Percentiles rank a stretch among this genome's conserved stretches.
These are phyloP conservation scores for Teinopalpus imperialis DNA, from an alignment of 2,888 invertebrate species.

Conservation along the genomic window DNA sequence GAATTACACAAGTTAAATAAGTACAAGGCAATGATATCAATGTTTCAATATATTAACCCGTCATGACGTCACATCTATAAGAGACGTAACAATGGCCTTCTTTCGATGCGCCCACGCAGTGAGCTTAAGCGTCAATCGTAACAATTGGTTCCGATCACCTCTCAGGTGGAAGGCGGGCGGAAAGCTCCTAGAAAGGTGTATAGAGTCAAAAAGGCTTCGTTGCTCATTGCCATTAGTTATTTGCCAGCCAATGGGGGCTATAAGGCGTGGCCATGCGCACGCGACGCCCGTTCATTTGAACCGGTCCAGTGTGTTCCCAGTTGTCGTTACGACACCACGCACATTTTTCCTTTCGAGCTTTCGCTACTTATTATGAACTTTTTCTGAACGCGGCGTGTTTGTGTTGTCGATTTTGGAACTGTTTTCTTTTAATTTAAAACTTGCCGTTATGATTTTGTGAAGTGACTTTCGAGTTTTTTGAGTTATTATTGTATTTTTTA, in stretches of 20 bases:
- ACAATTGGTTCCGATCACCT: constrained; percentile 57
- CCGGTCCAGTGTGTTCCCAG: constrained; percentile 68
- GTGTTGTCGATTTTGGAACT: constrained; percentile 36
- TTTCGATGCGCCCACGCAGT: constrained; percentile 64
- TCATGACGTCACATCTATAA: constrained; percentile 13
- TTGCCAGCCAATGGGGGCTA: constrained; percentile 49
- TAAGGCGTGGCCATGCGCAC: constrained; percentile 66
- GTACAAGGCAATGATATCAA: constrained; percentile 1
- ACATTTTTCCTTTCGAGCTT: constrained; percentile 34
- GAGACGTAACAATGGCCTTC: constrained; percentile 40
- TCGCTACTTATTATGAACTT: constrained; percentile 61
- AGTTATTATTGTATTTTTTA: constrained; percentile 37
- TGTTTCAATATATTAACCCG: constrained; percentile 1
- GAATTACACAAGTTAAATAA: too few relatives aligned
- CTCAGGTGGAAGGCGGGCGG: constrained; percentile 66
- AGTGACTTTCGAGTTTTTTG: constrained; percentile 51
- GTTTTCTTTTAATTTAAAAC: constrained; percentile 35
- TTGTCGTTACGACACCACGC: constrained; percentile 63
- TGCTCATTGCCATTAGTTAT: constrained; percentile 54
- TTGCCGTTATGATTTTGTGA: constrained; percentile 60
- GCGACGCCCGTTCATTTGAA: constrained; percentile 63
- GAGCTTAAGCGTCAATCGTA: constrained; percentile 55
- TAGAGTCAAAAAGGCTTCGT: constrained; percentile 58
- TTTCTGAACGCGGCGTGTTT: constrained; percentile 47
- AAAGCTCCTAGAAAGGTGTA: constrained; percentile 59